Conservation (phyloP, 2,888 invertebrate genomes). For the Helicoverpa assulta region DNA sequence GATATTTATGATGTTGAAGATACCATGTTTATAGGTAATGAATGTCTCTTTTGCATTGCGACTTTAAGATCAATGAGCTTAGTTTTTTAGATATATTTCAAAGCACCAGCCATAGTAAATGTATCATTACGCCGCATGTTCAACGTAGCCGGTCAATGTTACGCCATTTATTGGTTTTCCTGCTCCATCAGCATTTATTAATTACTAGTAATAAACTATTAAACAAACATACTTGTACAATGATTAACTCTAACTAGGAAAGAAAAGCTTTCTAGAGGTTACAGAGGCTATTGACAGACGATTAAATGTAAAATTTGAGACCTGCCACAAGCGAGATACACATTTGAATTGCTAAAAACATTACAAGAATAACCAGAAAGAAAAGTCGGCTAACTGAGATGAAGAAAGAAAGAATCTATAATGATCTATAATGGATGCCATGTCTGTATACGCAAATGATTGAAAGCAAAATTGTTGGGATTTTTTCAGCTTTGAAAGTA, state of each 20-base stretch:
- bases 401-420: background rate
- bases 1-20: background rate
- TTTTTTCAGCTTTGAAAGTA: background rate
- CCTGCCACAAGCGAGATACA: background rate
- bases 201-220: constrained; percentile 17
- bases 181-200: background rate
- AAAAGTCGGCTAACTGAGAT: background rate
- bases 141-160: too few species aligned
- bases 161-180: background rate
- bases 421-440: background rate
- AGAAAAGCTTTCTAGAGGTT: background rate
- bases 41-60: too few species aligned
- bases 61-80: too few species aligned
- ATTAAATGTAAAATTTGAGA: constrained; percentile 10
- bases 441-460: background rate
- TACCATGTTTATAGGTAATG: too few species aligned
- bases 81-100: too few species aligned
- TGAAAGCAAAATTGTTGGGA: background rate
- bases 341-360: background rate
- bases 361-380: too few species aligned
- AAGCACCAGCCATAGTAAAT: too few species aligned
- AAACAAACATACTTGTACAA: constrained; percentile 12
- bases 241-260: background rate
- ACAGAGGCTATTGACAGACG: background rate
- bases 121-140: too few species aligned